Percentiles rank a stretch among this genome's conserved stretches.
These are phyloP conservation scores for Drosophila insularis DNA, from an alignment of 1,140 invertebrate species.

Conservation along the genomic window DNA sequence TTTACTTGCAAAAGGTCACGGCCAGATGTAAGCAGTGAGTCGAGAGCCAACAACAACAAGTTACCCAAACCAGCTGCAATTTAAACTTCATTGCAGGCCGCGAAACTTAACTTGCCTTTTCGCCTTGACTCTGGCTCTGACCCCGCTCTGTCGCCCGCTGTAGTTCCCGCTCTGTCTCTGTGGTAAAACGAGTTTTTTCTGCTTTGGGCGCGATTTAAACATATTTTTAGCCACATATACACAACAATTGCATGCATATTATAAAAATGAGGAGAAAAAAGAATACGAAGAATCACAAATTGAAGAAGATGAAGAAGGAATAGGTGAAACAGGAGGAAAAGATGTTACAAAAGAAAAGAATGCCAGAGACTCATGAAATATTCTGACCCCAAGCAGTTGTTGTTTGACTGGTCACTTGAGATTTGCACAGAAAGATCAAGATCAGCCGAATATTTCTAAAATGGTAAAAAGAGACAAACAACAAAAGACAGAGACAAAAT, in stretches of 20 bases:
- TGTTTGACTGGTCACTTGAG: conserved; percentile 66
- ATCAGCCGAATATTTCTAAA: neutral
- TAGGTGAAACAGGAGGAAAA: neutral
- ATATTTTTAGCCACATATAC: conserved; percentile 74
- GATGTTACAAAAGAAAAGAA: conserved; percentile 28
- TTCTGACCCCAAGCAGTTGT: conserved; percentile 73
- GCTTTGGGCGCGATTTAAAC: conserved; percentile 77
- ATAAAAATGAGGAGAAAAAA: conserved; percentile 39
- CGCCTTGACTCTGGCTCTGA: conserved; percentile 66
- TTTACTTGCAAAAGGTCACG: conserved; percentile 64
- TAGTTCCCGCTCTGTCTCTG: conserved; percentile 21
- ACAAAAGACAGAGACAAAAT: neutral
- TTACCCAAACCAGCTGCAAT: conserved; percentile 60
- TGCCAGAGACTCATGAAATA: conserved; percentile 59
- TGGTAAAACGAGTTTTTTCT: conserved; percentile 26
- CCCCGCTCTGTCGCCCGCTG: conserved; percentile 40
- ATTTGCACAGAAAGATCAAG: conserved; percentile 3
- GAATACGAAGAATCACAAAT: conserved; percentile 13
- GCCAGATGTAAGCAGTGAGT: conserved; percentile 65
- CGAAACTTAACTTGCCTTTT: conserved; percentile 35
- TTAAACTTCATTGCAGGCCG: conserved; percentile 49
- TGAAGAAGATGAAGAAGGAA: neutral
- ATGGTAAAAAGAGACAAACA: neutral
- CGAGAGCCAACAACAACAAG: conserved; percentile 50
- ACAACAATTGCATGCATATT: conserved; percentile 79